phyloP scores from a whole-genome alignment of 1,140 invertebrate species.

The Nautilus pompilius region DNA sequence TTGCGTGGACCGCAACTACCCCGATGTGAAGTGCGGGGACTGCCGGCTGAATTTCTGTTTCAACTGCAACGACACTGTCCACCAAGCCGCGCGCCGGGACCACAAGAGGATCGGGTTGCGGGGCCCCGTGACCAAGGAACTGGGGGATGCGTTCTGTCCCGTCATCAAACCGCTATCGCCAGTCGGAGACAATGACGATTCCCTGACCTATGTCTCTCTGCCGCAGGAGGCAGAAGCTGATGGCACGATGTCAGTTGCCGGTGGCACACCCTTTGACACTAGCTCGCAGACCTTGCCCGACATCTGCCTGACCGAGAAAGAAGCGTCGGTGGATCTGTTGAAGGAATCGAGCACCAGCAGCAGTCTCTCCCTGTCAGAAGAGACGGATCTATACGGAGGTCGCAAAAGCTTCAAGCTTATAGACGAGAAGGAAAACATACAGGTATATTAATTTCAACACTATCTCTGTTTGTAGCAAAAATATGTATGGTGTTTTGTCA shows the following conservation, averaged over 20 bases:
- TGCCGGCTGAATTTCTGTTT: slow-evolving; percentile 51
- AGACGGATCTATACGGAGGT: slow-evolving; percentile 14
- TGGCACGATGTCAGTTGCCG: slow-evolving; percentile 19
- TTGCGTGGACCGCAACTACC: slow-evolving; percentile 50
- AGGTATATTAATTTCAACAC: too few species aligned
- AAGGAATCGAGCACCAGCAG: slow-evolving; percentile 15
- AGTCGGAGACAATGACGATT: slow-evolving; percentile 27
- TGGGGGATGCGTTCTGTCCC: slow-evolving; percentile 7
- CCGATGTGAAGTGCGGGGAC: slow-evolving; percentile 48
- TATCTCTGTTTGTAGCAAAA: too few species aligned
- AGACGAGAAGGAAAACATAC: slow-evolving; percentile 51
- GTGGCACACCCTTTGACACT: slow-evolving; percentile 30
- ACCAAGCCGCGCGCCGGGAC: slow-evolving; percentile 31
- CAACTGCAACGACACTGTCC: slow-evolving; percentile 44
- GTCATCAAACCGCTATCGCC: slow-evolving; percentile 38
- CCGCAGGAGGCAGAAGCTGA: slow-evolving; percentile 23
- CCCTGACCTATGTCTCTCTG: slow-evolving; percentile 40
- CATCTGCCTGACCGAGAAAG: slow-evolving; percentile 18
- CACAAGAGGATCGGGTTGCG: background rate
- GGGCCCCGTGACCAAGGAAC: slow-evolving; percentile 13
- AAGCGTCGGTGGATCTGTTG: slow-evolving; percentile 12
- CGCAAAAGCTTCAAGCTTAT: slow-evolving; percentile 50
- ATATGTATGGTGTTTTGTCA: too few species aligned
- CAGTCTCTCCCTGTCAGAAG: slow-evolving; percentile 23
- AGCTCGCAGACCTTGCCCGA: slow-evolving; percentile 34